A percentile compares a stretch with the other conserved stretches of the same genome.
These are phyloP conservation scores for Galemys pyrenaicus DNA, from an alignment of 2,113 vertebrate genomes.

Conservation along the genomic window DNA sequence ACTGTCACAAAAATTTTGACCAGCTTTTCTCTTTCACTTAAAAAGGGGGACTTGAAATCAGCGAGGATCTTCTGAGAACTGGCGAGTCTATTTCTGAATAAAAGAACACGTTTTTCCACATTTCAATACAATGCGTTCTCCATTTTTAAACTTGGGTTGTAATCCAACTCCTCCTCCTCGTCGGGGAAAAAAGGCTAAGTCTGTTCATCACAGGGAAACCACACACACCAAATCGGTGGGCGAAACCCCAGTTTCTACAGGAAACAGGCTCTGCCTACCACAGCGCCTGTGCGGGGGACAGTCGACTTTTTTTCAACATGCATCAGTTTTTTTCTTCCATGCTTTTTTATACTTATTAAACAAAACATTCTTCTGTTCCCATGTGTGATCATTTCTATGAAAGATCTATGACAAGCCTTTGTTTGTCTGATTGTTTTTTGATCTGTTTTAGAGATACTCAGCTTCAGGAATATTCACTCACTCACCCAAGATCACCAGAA, in stretches of 20 bases:
- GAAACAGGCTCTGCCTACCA: neutral
- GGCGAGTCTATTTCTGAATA: neutral
- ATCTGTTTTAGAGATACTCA: conserved; percentile 12
- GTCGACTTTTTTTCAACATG: neutral
- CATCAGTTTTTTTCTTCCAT: neutral
- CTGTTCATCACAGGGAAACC: neutral
- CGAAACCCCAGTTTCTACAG: neutral
- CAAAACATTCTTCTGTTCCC: neutral
- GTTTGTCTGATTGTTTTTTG: too few relatives aligned
- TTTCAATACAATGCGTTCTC: neutral
- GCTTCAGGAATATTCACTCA: neutral
- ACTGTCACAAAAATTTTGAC: neutral
- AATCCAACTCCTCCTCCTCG: neutral
- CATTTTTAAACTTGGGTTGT: neutral
- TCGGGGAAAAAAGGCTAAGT: neutral
- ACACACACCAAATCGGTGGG: neutral
- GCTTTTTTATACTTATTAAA: neutral
- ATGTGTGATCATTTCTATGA: conserved; percentile 1
- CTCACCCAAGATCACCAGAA: neutral
- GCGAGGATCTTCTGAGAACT: conserved; percentile 28
- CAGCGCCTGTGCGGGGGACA: neutral
- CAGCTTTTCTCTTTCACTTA: neutral
- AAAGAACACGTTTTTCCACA: neutral
- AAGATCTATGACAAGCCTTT: neutral
- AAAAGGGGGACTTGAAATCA: conserved; percentile 41